Base-by-base conservation (phyloP, 2,888 invertebrate species). In the Oligia strigilis region DNA sequence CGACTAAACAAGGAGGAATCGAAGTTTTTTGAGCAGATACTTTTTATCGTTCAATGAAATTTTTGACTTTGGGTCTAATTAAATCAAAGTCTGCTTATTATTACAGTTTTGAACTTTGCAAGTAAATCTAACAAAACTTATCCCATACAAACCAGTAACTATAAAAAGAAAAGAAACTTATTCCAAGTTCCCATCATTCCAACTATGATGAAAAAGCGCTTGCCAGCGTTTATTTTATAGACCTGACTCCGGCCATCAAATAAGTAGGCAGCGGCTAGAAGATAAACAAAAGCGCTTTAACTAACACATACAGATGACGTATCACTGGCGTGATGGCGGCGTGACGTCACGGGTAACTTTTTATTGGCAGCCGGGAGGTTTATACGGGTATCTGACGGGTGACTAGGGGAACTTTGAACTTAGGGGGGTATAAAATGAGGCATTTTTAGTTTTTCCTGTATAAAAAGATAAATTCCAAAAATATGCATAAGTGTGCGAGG, bases 311-410 rank as follows among this genome's bases (percentile, higher is more conserved):
- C 60, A 66, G 77, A 73, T 82, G 88, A 74, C 80, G 72, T 79
- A 78, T 80, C 76, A 76, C 74, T 66, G 58, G 71, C 71, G 73
- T 79, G 85, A 85, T 83, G 75, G 75, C 80, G 79, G 49, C 77
- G 79, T 86, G 87, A 85, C 87, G 89, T 87, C 88, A 79, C 77
- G 75, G 85, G 78, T 87, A 90, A 92, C 73, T 92, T 92, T 91
- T 92, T 92, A 91, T 92, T 89, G 90, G 87, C 87, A 84, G 80
- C 87, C 85, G 83, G 71, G 62, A 77, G 80, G 64, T 84, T 87
- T 88, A 88, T 89, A 69, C 78, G 72, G 73, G 72, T 75, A 72
- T 77, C 64, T 70, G 65, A 52, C 62, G 64, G 58, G 43, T 70
- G 69, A 66, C 72, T 72, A 11, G 64, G n/a, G 62, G 46, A 72